phyloP scores from a whole-genome alignment of 2,113 vertebrate species.

The Anolis carolinensis region DNA sequence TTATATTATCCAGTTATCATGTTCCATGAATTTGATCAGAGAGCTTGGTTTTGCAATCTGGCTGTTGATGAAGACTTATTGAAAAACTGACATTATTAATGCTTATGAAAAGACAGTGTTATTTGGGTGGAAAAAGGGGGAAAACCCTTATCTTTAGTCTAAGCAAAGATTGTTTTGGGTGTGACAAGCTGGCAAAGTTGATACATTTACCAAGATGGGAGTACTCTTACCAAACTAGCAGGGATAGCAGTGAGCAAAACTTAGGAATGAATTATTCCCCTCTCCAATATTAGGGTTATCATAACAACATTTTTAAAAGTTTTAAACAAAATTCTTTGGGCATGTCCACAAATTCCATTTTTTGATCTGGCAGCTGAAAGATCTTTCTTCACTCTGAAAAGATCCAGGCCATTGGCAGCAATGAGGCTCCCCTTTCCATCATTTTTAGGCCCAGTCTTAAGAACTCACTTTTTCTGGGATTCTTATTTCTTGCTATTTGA shows the following conservation, averaged over 20 bases:
- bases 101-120: not conserved
- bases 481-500: no score
- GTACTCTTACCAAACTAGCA: not conserved
- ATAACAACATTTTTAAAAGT: not conserved
- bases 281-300: not conserved
- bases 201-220: not conserved
- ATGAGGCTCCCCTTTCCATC: no score
- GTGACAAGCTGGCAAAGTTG: not conserved
- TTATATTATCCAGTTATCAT: not conserved
- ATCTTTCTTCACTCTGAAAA: no score
- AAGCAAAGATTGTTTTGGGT: not conserved
- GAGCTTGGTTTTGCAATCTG: not conserved
- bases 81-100: rapidly evolving
- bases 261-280: not conserved
- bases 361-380: no score
- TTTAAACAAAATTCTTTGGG: not conserved
- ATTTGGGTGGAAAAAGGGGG: no score
- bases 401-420: no score
- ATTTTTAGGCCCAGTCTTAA: no score
- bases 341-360: no score
- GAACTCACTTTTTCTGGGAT: no score
- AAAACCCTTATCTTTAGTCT: not conserved
- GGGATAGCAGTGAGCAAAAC: not conserved
- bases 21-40: not conserved
- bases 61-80: not conserved